Conservation (phyloP, 2,797 vertebrate species). For the Melanogrammus aeglefinus region DNA sequence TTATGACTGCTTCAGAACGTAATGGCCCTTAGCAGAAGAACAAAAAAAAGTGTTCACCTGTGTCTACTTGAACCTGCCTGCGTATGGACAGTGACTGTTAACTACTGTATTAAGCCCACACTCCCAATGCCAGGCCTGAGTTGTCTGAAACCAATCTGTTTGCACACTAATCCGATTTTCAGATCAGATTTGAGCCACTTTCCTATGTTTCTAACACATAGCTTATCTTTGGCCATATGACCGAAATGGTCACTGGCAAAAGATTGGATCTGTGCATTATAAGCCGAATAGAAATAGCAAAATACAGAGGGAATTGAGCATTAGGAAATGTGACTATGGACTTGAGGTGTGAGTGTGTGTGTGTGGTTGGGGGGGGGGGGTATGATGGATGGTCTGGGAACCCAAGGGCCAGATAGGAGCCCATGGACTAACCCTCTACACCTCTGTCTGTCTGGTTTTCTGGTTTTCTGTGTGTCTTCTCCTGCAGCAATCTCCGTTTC, state of each 20-base stretch:
- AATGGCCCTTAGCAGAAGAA: neutral
- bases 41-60: neutral
- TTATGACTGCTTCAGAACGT: neutral
- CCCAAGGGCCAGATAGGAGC: neutral
- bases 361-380: neutral
- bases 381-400: neutral
- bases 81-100: neutral
- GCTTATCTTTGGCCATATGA: neutral
- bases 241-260: no score
- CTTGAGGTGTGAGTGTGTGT: neutral
- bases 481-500: conserved; percentile 86
- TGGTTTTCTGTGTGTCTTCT: neutral
- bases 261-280: no score
- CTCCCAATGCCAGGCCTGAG: no score
- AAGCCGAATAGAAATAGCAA: no score
- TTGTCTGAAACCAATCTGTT: neutral
- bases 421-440: neutral
- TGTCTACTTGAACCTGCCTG: neutral
- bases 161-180: neutral
- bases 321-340: neutral
- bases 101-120: neutral
- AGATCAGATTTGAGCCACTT: neutral
- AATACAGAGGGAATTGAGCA: neutral
- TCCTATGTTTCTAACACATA: neutral
- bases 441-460: neutral